Evolutionary conservation across 2,113 vertebrate genomes (phyloP).

Genomic region (Nothocercus julius): DNA sequence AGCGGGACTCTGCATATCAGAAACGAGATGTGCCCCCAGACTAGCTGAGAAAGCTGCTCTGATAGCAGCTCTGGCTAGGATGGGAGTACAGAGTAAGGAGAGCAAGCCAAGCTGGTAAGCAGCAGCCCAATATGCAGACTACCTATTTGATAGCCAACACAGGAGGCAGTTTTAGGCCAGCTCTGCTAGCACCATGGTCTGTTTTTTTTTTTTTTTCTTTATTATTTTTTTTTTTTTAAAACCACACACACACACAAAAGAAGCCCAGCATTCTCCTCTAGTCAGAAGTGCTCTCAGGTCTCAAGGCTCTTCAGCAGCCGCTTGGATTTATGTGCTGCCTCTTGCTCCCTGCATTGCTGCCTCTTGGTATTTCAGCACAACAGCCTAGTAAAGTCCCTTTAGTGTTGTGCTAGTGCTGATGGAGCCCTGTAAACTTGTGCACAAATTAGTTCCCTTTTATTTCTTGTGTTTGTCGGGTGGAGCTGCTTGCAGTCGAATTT

Average conservation of each 20-base stretch:
- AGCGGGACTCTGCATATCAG: background rate
- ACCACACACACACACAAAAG: background rate
- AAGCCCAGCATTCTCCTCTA: background rate
- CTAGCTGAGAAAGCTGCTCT: background rate
- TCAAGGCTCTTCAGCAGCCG: background rate
- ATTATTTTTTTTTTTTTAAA: too few relatives aligned
- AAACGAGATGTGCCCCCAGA: background rate
- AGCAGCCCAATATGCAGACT: background rate
- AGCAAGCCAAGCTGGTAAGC: background rate
- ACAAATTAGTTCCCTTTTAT: constrained; percentile 61
- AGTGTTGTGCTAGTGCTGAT: background rate
- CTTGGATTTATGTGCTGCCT: constrained; percentile 1
- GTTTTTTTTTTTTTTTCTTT: background rate
- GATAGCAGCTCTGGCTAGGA: background rate
- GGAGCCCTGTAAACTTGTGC: constrained; percentile 54
- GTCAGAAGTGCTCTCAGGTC: background rate
- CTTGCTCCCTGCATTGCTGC: constrained; percentile 1
- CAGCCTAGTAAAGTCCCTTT: background rate
- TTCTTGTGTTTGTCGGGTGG: constrained; percentile 43
- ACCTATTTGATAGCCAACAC: background rate
- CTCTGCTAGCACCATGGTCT: background rate
- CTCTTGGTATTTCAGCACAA: background rate
- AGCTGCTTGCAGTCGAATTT: constrained; percentile 30
- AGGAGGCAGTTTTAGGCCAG: background rate
- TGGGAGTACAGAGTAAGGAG: background rate